A percentile compares a stretch with the other conserved stretches of the same genome.
Conservation (phyloP, 2,113 vertebrate species). For the Mohoua ochrocephala region DNA sequence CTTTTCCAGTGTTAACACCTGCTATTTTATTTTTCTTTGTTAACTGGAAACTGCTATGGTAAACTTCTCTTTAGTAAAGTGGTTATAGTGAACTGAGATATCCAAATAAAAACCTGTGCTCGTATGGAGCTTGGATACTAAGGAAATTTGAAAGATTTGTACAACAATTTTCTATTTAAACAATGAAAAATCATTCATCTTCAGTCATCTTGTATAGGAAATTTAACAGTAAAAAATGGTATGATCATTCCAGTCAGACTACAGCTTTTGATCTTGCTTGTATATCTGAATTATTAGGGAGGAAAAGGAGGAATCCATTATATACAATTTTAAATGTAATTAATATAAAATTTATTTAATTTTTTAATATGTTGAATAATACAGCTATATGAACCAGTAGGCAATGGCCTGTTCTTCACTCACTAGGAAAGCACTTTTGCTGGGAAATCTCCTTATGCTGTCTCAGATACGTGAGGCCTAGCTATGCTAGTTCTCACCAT, state of each 20-base stretch:
- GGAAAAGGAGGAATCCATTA: not conserved
- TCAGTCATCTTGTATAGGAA: not conserved
- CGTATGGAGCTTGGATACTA: not conserved
- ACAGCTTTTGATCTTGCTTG: not conserved
- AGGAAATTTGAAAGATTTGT: not conserved
- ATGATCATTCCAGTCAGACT: not conserved
- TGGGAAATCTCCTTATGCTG: not conserved
- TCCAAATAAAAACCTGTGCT: not conserved
- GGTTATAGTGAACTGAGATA: not conserved
- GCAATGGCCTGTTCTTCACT: not conserved
- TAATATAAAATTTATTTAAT: not conserved
- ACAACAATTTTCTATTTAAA: not conserved
- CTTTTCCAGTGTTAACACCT: not conserved
- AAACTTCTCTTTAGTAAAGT: not conserved
- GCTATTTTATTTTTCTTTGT: not conserved
- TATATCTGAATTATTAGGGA: not conserved
- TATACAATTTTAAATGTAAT: not conserved
- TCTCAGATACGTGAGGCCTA: not conserved
- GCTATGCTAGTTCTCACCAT: not conserved
- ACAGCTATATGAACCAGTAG: not conserved
- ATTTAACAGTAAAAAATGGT: not conserved
- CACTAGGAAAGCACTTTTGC: not conserved
- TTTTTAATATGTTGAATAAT: not conserved
- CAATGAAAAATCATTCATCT: not conserved
- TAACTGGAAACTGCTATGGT: not conserved